Base-by-base conservation (phyloP, 2,113 vertebrate genomes). In the Phylloscopus trochiloides region DNA sequence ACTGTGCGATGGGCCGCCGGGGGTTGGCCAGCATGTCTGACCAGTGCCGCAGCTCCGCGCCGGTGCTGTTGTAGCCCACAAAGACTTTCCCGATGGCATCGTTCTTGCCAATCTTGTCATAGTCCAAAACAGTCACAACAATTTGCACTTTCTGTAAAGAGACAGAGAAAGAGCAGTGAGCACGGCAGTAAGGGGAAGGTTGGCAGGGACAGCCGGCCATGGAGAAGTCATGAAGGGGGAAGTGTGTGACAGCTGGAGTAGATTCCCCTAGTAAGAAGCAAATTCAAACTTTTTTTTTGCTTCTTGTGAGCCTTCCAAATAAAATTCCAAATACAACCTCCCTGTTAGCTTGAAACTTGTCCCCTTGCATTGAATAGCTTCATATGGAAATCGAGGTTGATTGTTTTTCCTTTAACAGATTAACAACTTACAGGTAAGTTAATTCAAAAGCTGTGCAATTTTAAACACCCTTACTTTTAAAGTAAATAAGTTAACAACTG, bases 41-140 rank as follows among this genome's bases (percentile, higher is more conserved):
- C 99, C 99, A 99, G 75, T 99, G 99, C 96, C 99, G 99, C 85
- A 99, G 98, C 98, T 99, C 99, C 7, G 99, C 99, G 4, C 99
- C 99, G 4, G 99, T 98, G 98, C 99, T 99, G 96, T 99, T 99
- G 96, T 99, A 99, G 97, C 99, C 99, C 97, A 99, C 99, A 97
- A 99, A 99, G 77, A 99, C 99, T 92, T 99, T 99, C 71, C 99
- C 99, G 95, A 99, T 99, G 97, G 99, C 99, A 98, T 99, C 99
- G 17, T 99, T 99, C 98, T 99, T 99, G 98, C 99, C 99, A 97
- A 99, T 99, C 99, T 99, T 99, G 99, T 99, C 99, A 99, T 99
- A 99, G 99, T 99, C 99, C 99, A 99, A 99, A 98, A 99, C 99
- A 97, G 99, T 99, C 97, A 99, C 99, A 98, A 99, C 99, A 98